phyloP scores from a whole-genome alignment of 2,888 invertebrate genomes.

The Nemoura dubitans region DNA sequence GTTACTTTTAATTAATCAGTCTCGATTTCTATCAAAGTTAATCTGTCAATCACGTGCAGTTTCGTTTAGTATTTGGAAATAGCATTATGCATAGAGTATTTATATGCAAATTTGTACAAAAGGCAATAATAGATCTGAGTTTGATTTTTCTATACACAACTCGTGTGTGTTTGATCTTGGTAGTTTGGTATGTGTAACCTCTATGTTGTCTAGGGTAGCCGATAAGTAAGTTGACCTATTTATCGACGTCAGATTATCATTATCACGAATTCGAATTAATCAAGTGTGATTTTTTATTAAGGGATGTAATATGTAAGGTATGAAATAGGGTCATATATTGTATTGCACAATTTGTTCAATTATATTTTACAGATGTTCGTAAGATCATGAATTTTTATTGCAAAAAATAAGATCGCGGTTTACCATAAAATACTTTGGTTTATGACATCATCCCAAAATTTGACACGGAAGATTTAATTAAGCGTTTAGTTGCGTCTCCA shows the following conservation, averaged over 20 bases:
- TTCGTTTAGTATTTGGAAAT: not conserved
- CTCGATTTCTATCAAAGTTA: not conserved
- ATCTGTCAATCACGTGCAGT: not conserved
- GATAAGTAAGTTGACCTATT: not conserved
- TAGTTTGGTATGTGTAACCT: too few relatives aligned
- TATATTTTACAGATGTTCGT: not conserved
- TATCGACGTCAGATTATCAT: not conserved
- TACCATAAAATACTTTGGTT: too few relatives aligned
- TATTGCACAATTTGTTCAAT: not conserved
- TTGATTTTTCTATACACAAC: too few relatives aligned
- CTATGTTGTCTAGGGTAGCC: not conserved
- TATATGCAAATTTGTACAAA: not conserved
- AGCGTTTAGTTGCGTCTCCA: too few relatives aligned
- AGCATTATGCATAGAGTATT: not conserved
- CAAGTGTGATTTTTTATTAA: not conserved
- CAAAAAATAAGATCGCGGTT: too few relatives aligned
- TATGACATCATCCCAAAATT: too few relatives aligned
- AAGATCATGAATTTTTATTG: not conserved
- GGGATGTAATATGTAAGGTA: not conserved
- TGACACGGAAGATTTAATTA: too few relatives aligned
- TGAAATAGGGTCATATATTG: too few relatives aligned
- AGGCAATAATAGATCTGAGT: not conserved
- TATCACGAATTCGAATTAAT: not conserved
- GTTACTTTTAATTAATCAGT: not conserved
- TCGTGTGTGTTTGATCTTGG: too few relatives aligned